Conservation (phyloP, 2,113 vertebrate species). For the Eleginops maclovinus region DNA sequence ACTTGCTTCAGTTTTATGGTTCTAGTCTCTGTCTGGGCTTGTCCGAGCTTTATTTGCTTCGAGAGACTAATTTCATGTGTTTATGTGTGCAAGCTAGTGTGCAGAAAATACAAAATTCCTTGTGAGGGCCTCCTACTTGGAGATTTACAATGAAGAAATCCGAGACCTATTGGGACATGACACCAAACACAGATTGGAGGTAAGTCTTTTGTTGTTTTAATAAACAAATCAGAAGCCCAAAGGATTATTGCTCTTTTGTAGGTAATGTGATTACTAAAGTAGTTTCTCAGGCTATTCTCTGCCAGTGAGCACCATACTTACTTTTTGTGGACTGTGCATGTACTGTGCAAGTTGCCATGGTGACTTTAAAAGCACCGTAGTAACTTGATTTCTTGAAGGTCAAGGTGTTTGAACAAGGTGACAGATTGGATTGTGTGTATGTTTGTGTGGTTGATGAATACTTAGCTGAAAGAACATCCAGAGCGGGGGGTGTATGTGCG, state of each 20-base stretch:
- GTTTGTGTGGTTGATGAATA: slow-evolving; percentile 34
- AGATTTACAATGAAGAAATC: slow-evolving; percentile 93
- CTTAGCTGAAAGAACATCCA: slow-evolving; percentile 91
- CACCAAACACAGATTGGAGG: slow-evolving; percentile 92
- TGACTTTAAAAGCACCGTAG: slow-evolving; percentile 23
- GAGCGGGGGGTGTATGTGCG: slow-evolving; percentile 87
- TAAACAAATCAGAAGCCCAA: slow-evolving; percentile 19
- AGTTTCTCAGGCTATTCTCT: slow-evolving; percentile 3
- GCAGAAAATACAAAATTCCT: slow-evolving; percentile 92
- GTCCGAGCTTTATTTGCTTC: neutral
- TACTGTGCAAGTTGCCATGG: slow-evolving; percentile 49
- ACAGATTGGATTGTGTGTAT: slow-evolving; percentile 7
- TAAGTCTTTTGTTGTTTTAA: slow-evolving; percentile 62
- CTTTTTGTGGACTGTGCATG: neutral
- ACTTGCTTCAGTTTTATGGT: too few relatives aligned
- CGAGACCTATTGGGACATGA: slow-evolving; percentile 89
- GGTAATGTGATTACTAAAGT: slow-evolving; percentile 11
- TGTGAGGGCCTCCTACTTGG: slow-evolving; percentile 90
- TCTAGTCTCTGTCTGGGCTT: neutral
- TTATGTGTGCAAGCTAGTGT: slow-evolving; percentile 81
- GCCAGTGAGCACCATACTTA: neutral
- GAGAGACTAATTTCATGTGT: neutral
- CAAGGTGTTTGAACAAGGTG: slow-evolving; percentile 23
- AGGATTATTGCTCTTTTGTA: neutral
- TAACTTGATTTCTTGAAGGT: slow-evolving; percentile 30